A percentile compares a stretch with the other conserved stretches of the same genome.
Evolutionary conservation across 1,140 invertebrate species (phyloP).

Genomic region (Sycophila sp.): DNA sequence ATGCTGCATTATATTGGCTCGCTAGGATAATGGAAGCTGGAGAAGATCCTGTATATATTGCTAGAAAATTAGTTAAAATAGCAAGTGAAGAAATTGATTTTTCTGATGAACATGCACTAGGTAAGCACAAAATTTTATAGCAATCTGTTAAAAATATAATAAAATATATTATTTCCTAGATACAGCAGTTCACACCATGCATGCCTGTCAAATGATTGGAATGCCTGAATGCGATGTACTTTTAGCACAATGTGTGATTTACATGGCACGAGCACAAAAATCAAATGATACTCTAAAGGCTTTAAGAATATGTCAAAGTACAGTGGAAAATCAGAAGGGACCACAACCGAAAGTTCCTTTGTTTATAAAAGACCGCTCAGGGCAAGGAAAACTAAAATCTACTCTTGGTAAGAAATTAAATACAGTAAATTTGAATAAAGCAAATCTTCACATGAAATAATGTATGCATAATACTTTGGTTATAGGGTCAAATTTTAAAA

Average conservation of each 20-base stretch:
- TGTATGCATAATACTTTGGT: too few species aligned
- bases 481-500: conserved; percentile 71
- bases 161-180: conserved; percentile 37
- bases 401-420: conserved; percentile 13
- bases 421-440: too few species aligned
- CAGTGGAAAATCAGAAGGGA: conserved; percentile 41
- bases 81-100: conserved; percentile 78
- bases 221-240: conserved; percentile 83
- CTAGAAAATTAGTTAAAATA: conserved; percentile 75
- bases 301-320: conserved; percentile 58
- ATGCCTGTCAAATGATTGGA: conserved; percentile 81
- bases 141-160: too few species aligned
- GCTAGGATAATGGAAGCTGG: conserved; percentile 81
- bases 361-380: conserved; percentile 39
- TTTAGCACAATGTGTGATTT: conserved; percentile 77
- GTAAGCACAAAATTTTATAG: conserved; percentile 45
- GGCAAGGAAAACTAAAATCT: conserved; percentile 32
- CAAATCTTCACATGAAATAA: too few species aligned
- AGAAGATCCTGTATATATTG: conserved; percentile 82
- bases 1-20: conserved; percentile 84
- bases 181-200: conserved; percentile 76
- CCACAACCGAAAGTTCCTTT: conserved; percentile 43
- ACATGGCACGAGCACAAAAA: conserved; percentile 80
- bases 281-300: conserved; percentile 68
- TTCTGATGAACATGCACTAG: conserved; percentile 67